Evolutionary conservation across 2,797 vertebrate species (phyloP).

Genomic region (Hemitrygon akajei): DNA sequence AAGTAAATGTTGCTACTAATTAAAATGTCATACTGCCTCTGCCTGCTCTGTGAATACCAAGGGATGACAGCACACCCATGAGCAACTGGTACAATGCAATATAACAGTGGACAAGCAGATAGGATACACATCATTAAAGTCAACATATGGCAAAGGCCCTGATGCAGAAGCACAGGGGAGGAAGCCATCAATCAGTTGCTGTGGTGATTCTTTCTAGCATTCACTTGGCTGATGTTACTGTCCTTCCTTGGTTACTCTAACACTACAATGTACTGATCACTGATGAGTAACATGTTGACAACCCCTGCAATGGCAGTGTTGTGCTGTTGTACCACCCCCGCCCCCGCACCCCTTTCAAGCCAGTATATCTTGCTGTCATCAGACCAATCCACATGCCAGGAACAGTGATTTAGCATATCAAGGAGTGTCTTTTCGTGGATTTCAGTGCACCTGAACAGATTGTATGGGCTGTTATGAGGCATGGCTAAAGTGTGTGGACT

Average conservation of each 20-base stretch:
- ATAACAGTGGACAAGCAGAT: conserved; percentile 16
- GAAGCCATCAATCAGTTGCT: conserved; percentile 19
- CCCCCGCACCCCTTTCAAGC: neutral
- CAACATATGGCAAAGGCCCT: conserved; percentile 27
- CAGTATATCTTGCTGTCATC: neutral
- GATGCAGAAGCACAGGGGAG: neutral
- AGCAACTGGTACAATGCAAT: neutral
- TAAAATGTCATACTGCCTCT: conserved; percentile 31
- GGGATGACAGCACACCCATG: conserved; percentile 7
- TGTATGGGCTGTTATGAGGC: neutral
- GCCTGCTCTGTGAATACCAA: conserved; percentile 15
- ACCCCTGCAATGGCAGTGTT: neutral
- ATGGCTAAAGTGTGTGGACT: neutral
- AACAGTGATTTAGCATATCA: neutral
- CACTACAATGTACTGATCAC: neutral
- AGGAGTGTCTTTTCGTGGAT: neutral
- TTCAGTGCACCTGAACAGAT: neutral
- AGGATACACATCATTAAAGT: conserved; percentile 30
- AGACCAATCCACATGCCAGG: neutral
- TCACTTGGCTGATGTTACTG: conserved; percentile 10
- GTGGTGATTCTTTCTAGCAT: neutral
- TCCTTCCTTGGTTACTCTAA: neutral
- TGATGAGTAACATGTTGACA: neutral
- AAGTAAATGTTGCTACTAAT: conserved; percentile 30
- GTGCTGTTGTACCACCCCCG: neutral